These are phyloP conservation scores for Amphiura filiformis DNA, from an alignment of 35 echinoderm and acorn worm species.

Conservation along the genomic window DNA sequence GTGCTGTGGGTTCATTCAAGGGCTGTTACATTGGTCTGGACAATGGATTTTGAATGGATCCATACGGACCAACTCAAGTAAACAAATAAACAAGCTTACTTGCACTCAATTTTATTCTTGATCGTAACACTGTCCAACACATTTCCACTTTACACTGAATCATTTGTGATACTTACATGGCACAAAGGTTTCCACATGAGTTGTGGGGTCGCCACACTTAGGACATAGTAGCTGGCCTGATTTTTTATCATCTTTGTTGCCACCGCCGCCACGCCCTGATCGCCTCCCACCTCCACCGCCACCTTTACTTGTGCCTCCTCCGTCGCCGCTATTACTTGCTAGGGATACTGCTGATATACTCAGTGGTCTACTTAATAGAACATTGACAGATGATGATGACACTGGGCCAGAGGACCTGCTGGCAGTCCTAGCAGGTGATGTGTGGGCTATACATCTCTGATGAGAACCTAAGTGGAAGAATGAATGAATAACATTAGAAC, in stretches of 20 bases:
- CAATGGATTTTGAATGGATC: too few species aligned
- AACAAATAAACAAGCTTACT: too few species aligned
- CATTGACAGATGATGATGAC: background rate
- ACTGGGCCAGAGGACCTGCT: background rate
- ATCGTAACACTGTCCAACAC: too few species aligned
- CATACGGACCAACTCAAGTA: too few species aligned
- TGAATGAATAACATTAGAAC: too few species aligned
- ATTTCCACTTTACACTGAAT: too few species aligned
- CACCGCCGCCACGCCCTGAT: background rate
- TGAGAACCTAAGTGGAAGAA: background rate
- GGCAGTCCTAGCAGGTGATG: background rate
- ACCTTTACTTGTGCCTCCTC: background rate
- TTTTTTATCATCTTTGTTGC: background rate
- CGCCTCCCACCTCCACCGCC: background rate
- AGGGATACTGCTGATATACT: background rate
- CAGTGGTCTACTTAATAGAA: background rate
- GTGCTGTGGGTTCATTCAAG: too few species aligned
- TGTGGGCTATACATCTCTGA: background rate
- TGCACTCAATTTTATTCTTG: too few species aligned
- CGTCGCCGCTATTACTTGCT: background rate
- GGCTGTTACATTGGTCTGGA: too few species aligned
- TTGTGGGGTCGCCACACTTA: background rate
- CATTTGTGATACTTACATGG: background rate
- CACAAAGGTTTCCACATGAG: background rate
- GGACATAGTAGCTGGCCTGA: background rate